phyloP scores from a whole-genome alignment of 2,888 invertebrate genomes.

The Zygothrica quintamaculata region DNA sequence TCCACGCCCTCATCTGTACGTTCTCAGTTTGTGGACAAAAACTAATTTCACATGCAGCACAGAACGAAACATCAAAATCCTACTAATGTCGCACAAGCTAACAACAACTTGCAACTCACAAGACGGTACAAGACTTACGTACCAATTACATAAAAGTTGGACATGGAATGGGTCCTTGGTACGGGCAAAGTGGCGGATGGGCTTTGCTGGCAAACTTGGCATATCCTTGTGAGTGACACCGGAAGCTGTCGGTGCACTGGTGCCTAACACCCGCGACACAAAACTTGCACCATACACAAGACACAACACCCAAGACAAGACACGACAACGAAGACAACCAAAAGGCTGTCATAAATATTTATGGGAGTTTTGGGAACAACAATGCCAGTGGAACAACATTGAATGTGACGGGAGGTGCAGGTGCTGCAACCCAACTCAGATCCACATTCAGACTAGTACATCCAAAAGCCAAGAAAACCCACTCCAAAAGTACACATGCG shows the following conservation, averaged over 20 bases:
- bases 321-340: slow-evolving; percentile 57
- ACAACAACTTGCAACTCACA: slow-evolving; percentile 67
- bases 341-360: slow-evolving; percentile 83
- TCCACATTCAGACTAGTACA: not conserved
- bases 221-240: slow-evolving; percentile 74
- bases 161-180: slow-evolving; percentile 23
- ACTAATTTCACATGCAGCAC: slow-evolving; percentile 79
- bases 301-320: slow-evolving; percentile 35
- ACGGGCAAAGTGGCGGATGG: slow-evolving; percentile 6
- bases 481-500: slow-evolving; percentile 64
- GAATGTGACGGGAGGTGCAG: slow-evolving; percentile 31
- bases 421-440: slow-evolving; percentile 10
- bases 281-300: slow-evolving; percentile 47
- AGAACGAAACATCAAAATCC: slow-evolving; percentile 73
- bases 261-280: slow-evolving; percentile 61
- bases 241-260: slow-evolving; percentile 68
- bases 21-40: slow-evolving; percentile 34
- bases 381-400: slow-evolving; percentile 62
- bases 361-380: slow-evolving; percentile 83
- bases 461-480: too few relatives aligned
- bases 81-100: slow-evolving; percentile 74
- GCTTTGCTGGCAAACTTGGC: slow-evolving; percentile 44
- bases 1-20: slow-evolving; percentile 30
- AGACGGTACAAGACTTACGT: slow-evolving; percentile 71
- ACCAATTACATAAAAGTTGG: slow-evolving; percentile 71